Base-by-base conservation (phyloP, 2,888 invertebrate species). In the Aphodius granarius region DNA sequence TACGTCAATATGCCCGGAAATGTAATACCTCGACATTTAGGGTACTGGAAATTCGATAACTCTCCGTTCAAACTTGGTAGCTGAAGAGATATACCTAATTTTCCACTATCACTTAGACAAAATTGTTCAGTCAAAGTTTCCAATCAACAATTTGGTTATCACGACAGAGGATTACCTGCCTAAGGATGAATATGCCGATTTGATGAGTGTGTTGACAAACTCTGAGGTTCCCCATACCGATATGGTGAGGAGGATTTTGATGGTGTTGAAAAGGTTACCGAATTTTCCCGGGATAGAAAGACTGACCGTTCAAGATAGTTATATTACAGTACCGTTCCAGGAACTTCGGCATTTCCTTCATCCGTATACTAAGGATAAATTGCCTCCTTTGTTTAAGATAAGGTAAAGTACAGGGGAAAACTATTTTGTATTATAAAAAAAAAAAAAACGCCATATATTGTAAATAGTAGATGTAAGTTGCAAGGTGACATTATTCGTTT, bases 1-100 rank as follows among this genome's bases (percentile, higher is more conserved):
- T 43, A 93, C 90, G 83, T 93, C 93, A 83, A 96, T 94, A 82
- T 94, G 92, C 17, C 97, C 96, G 76, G 93, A 91, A 21, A 95
- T 91, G 6, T 17, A 17, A 21, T 43, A 19, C 16, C 68, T 70
- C 70, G 3, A 0, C 13, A 77, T 78, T 70, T 73, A 80, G 80
- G 80, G 79, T 63, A 76, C 74, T 20, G 78, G 78, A 66, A 76
- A 71, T 68, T 66, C 62, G n/a, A 72, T 80, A 23, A 66, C 63
- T 13, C 73, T 80, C n/a, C 76, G 73, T 17, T 77, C 76, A n/a
- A 72, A 78, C 73, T 72, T 77, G 43, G 63, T 76, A 1, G 21
- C 73, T 1, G 79, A 78, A 71, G 80, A 80, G 75, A 76, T 80
- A 43, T 73, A 64, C n/a, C 70, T 79, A 23, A 76, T 78, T 9